A percentile compares a stretch with the other conserved stretches of the same genome.
Conservation (phyloP, 2,888 invertebrate species). For the Tetramorium bicarinatum region DNA sequence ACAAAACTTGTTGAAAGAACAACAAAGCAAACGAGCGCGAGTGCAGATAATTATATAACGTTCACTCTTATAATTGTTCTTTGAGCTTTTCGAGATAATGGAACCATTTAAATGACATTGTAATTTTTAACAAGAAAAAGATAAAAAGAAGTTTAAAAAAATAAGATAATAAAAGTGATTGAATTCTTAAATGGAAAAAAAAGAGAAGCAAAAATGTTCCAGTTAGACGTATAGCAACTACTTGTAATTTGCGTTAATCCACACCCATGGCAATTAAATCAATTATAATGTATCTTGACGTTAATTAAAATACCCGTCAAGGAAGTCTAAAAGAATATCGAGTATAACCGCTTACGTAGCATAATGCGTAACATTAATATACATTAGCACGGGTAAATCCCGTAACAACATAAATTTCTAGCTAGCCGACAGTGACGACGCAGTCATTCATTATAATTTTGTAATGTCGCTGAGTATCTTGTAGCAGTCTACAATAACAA, state of each 20-base stretch:
- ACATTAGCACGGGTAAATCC: slow-evolving; percentile 6
- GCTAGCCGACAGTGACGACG: not conserved
- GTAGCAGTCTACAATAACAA: not conserved
- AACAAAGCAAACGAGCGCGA: not conserved
- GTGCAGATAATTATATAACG: not conserved
- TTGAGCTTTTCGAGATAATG: slow-evolving; percentile 8
- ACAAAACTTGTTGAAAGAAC: slow-evolving; percentile 12
- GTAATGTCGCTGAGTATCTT: not conserved
- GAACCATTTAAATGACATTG: not conserved
- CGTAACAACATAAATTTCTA: slow-evolving; percentile 11
- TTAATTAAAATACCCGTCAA: not conserved
- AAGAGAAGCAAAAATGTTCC: not conserved
- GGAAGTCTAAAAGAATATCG: not conserved
- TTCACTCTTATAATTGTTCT: not conserved
- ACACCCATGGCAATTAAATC: not conserved
- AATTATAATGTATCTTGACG: not conserved
- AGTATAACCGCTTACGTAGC: not conserved
- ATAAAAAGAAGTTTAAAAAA: not conserved
- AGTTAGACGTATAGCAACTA: not conserved
- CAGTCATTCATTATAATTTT: slow-evolving; percentile 32
- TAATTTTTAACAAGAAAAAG: not conserved
- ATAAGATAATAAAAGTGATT: not conserved
- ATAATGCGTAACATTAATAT: slow-evolving; percentile 24
- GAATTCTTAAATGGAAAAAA: not conserved
- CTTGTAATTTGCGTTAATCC: slow-evolving; percentile 17